A percentile compares a stretch with the other conserved stretches of the same genome.
Evolutionary conservation across 1,140 invertebrate species (phyloP).

Genomic region (Aethina tumida): DNA sequence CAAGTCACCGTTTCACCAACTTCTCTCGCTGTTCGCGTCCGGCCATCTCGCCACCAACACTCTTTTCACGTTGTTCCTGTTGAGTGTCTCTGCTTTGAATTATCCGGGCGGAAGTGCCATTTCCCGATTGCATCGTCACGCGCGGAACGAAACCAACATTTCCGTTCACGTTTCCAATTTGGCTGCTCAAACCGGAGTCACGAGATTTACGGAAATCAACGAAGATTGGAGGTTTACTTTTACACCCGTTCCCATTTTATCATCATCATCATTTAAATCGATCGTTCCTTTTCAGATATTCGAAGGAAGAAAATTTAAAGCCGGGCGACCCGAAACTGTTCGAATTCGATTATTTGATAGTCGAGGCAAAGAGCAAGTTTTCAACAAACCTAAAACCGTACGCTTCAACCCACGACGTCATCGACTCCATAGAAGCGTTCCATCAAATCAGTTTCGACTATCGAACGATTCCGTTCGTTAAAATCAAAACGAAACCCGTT

Average conservation of each 20-base stretch:
- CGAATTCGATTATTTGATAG: constrained; percentile 65
- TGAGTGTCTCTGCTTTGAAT: constrained; percentile 79
- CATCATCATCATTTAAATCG: too few relatives aligned
- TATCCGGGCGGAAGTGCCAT: constrained; percentile 93
- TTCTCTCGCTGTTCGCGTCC: constrained; percentile 54
- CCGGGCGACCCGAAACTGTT: constrained; percentile 52
- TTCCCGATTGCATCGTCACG: constrained; percentile 64
- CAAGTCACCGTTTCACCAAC: constrained; percentile 57
- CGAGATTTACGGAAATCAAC: constrained; percentile 83
- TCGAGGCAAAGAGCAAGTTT: constrained; percentile 74
- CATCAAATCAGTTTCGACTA: constrained; percentile 72
- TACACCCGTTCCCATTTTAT: too few relatives aligned
- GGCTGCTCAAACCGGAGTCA: constrained; percentile 92
- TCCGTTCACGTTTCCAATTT: constrained; percentile 84
- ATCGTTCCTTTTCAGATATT: constrained; percentile 55
- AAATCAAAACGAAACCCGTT: constrained; percentile 68
- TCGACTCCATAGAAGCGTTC: constrained; percentile 71
- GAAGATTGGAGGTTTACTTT: constrained; percentile 66
- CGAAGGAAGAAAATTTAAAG: constrained; percentile 73
- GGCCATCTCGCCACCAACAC: constrained; percentile 72
- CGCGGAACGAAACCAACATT: constrained; percentile 51
- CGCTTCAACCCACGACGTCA: constrained; percentile 57
- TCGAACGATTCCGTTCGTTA: constrained; percentile 62
- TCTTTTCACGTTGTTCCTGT: constrained; percentile 64
- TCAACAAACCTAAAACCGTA: constrained; percentile 61